These are phyloP conservation scores for Pampus argenteus DNA, from an alignment of 2,797 vertebrate species.

Conservation along the genomic window DNA sequence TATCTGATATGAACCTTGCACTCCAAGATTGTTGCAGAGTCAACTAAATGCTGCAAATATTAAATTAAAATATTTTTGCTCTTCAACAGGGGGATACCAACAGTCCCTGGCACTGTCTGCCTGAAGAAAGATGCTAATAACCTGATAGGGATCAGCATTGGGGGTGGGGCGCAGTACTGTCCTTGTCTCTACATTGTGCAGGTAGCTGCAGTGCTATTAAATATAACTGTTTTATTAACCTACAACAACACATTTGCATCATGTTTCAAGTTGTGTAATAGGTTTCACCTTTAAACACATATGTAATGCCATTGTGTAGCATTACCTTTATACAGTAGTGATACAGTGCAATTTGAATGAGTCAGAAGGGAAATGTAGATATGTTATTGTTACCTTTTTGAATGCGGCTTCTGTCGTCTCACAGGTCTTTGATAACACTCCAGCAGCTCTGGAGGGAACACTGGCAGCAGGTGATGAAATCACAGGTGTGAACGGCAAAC, in stretches of 20 bases:
- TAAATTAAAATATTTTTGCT: not conserved
- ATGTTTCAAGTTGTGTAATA: not conserved
- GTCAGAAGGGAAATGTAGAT: not conserved
- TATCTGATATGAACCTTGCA: not conserved
- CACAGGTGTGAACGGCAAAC: conserved; percentile 95
- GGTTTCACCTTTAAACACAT: not conserved
- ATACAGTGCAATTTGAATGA: not conserved
- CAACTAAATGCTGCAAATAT: not conserved
- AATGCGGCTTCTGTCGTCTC: not conserved
- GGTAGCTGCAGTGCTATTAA: conserved; percentile 76
- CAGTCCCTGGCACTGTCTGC: conserved; percentile 94
- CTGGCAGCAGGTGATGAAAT: conserved; percentile 98
- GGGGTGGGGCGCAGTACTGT: conserved; percentile 97
- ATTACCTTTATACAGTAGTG: not conserved
- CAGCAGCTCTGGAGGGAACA: conserved; percentile 92
- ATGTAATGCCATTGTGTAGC: not conserved
- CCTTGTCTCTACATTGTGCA: conserved; percentile 99
- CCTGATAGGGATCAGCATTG: conserved; percentile 98
- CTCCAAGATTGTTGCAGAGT: not conserved
- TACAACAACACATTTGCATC: rapidly evolving
- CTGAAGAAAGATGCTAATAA: conserved; percentile 96
- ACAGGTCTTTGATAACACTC: conserved; percentile 98
- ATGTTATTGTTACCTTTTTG: conserved; percentile 22
- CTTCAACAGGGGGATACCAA: conserved; percentile 92
- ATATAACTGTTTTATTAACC: not conserved